Base-by-base conservation (phyloP, 2,113 vertebrate species). In the Alligator sinensis region DNA sequence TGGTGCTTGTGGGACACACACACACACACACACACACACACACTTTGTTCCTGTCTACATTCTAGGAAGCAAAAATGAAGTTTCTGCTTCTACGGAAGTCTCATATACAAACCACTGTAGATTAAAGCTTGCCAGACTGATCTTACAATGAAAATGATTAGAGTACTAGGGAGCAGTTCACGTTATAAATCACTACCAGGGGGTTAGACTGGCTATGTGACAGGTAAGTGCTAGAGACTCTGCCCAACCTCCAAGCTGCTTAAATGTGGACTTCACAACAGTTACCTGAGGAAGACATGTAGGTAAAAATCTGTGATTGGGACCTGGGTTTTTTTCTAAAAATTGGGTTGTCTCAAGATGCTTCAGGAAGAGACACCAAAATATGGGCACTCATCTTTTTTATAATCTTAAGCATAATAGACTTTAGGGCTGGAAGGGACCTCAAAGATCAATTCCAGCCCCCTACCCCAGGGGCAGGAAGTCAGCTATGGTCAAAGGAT, bases 271-370 rank as follows among this genome's bases (percentile, higher is more conserved):
- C 80, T 84, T 62, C 80, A 27, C 21, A 34, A 34, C 64, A 17
- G 63, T 86, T 82, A 81, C 68, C 81, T 10, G 11, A 64, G 82
- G 58, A 85, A 80, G 80, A 85, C 28, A 61, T 68, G 77, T 25
- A 1, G 4, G 90, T 86, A 86, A 54, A 0, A 77, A 87, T 93
- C 91, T 94, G 89, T 94, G 87, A 92, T 38, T 4, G 2, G 47
- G 80, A 77, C 27, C 70, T 87, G 80, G 55, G 54, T 77, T 94
- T 92, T 91, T 89, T 90, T 74, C 94, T 3, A 2, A 94, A 93
- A 92, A 83, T 59, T 77, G 77, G 83, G 58, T 61, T 70, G 68
- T 70, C 21, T 30, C 8, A 9, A 47, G 47, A 47, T 47, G 47
- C 47, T 47, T 47, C 47, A 47, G 47, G 47, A 47, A 47, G 47